These are phyloP conservation scores for Schizopygopsis malacanthus DNA, from an alignment of 2,797 vertebrate species.

Conservation along the genomic window DNA sequence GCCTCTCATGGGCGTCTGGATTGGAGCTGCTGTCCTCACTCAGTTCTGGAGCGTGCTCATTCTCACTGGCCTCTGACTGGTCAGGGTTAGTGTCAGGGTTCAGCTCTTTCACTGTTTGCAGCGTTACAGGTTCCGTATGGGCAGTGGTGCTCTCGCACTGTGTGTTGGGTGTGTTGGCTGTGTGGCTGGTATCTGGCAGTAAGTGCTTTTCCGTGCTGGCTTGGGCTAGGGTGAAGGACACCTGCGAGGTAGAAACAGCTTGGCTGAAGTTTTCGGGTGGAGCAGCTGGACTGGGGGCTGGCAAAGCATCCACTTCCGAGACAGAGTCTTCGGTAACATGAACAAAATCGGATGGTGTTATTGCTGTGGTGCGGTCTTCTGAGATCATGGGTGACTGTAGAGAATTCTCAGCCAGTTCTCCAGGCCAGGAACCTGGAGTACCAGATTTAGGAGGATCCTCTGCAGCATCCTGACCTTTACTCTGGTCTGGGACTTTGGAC, in stretches of 20 bases:
- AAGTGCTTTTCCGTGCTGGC: conserved; percentile 70
- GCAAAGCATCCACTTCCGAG: conserved; percentile 88
- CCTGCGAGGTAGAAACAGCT: conserved; percentile 83
- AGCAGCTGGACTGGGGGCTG: conserved; percentile 78
- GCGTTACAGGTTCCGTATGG: conserved; percentile 73
- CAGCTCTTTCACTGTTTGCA: conserved; percentile 60
- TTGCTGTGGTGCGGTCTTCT: conserved; percentile 89
- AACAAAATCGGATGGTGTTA: conserved; percentile 94
- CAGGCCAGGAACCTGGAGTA: conserved; percentile 81
- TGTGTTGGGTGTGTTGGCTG: conserved; percentile 50
- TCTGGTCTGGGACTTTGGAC: conserved; percentile 71
- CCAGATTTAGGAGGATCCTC: conserved; percentile 72
- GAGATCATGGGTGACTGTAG: conserved; percentile 91
- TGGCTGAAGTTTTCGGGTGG: conserved; percentile 75
- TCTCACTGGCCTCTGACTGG: conserved; percentile 73
- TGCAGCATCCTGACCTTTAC: conserved; percentile 72
- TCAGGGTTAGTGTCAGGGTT: conserved; percentile 60
- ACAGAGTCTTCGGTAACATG: conserved; percentile 92
- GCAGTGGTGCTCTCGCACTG: conserved; percentile 66
- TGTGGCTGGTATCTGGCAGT: conserved; percentile 67
- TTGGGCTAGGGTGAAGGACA: conserved; percentile 75
- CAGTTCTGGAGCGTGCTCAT: conserved; percentile 64
- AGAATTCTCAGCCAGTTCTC: conserved; percentile 85
- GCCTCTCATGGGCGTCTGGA: conserved; percentile 72
- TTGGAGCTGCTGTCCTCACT: conserved; percentile 76